Evolutionary conservation across 2,888 invertebrate genomes (phyloP).

Genomic region (Drosophila nr. perissopoda): DNA sequence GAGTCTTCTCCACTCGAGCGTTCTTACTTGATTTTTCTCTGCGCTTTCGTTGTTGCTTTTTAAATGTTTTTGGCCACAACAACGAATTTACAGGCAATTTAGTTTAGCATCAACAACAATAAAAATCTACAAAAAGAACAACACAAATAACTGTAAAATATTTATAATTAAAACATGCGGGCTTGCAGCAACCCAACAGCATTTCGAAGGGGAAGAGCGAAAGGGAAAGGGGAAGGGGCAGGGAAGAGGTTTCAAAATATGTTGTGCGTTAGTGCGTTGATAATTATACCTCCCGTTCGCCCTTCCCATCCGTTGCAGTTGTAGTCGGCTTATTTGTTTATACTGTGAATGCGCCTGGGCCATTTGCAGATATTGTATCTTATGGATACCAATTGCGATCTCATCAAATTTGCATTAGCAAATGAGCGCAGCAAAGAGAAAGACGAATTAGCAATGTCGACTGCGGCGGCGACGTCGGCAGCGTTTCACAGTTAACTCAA

Average conservation of each 20-base stretch:
- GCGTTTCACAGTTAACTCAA: conserved; percentile 83
- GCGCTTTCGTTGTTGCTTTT: conserved; percentile 10
- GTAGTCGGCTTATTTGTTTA: conserved; percentile 13
- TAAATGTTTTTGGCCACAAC: conserved; percentile 65
- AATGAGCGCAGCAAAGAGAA: conserved; percentile 54
- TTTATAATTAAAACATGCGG: conserved; percentile 42
- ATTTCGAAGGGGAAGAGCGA: background rate
- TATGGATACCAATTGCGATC: conserved; percentile 41
- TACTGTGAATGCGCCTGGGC: conserved; percentile 8
- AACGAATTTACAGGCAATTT: conserved; percentile 63
- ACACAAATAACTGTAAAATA: conserved; percentile 39
- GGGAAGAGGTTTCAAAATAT: conserved; percentile 29
- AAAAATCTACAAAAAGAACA: conserved; percentile 3
- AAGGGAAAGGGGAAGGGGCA: background rate
- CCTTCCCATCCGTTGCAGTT: background rate
- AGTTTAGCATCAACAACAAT: conserved; percentile 25
- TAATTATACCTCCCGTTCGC: conserved; percentile 9
- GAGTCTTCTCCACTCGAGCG: background rate
- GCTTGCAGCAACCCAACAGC: background rate
- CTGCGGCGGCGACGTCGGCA: conserved; percentile 22
- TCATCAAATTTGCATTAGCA: conserved; percentile 75
- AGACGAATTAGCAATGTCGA: conserved; percentile 10
- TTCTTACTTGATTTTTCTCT: conserved; percentile 3
- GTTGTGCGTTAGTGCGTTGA: conserved; percentile 24
- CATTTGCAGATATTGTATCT: conserved; percentile 33